Evolutionary conservation across 35 echinoderm and acorn worm species (phyloP).

Genomic region (Hemicentrotus pulcherrimus): DNA sequence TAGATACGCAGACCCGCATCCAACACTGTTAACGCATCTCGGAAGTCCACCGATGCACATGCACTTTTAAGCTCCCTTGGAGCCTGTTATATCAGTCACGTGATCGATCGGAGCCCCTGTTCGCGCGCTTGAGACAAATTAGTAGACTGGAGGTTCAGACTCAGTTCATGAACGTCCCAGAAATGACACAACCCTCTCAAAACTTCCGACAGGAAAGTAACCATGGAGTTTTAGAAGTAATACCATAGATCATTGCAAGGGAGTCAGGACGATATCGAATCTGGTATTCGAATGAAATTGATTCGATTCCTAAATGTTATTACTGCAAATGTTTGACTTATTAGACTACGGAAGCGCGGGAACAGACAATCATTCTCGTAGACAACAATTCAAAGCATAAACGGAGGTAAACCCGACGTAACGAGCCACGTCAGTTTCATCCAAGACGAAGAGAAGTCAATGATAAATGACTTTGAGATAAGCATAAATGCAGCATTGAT

Average conservation of each 20-base stretch:
- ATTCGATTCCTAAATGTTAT: background rate
- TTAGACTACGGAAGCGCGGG: background rate
- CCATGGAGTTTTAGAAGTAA: background rate
- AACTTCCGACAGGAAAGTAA: background rate
- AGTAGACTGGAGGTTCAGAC: background rate
- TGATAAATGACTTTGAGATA: slow-evolving; percentile 29
- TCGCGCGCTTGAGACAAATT: background rate
- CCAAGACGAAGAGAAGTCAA: background rate
- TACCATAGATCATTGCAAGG: background rate
- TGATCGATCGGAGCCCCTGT: slow-evolving; percentile 22
- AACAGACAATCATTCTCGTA: background rate
- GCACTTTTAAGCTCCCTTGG: slow-evolving; percentile 44
- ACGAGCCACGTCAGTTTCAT: slow-evolving; percentile 4
- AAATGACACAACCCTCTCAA: background rate
- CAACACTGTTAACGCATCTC: slow-evolving; percentile 17
- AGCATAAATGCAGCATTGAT: slow-evolving; percentile 33
- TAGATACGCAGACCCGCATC: background rate
- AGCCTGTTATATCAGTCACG: slow-evolving; percentile 37
- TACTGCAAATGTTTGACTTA: background rate
- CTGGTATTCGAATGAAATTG: background rate
- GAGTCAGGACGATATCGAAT: background rate
- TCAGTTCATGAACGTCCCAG: background rate
- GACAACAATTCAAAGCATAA: slow-evolving; percentile 42
- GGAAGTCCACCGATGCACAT: slow-evolving; percentile 34
- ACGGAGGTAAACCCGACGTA: slow-evolving; percentile 21